Percentiles rank a stretch among this genome's conserved stretches.
Evolutionary conservation across 2,888 invertebrate species (phyloP).

Genomic region (Eueremaeus valkanovi): DNA sequence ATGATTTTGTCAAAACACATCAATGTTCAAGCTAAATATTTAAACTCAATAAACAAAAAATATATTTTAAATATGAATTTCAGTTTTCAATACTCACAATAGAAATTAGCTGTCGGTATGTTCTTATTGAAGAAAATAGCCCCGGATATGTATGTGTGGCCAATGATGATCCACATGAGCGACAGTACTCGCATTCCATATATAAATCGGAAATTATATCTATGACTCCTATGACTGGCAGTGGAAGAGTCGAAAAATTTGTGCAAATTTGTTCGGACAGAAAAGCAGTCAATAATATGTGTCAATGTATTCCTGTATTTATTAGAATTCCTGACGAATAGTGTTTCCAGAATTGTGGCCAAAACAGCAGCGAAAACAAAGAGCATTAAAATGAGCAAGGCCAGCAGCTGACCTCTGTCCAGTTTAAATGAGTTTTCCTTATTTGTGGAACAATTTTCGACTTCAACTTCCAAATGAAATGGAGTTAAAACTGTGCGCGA

Average conservation of each 20-base stretch:
- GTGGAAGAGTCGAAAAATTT: neutral
- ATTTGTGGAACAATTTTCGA: neutral
- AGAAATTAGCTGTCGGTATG: constrained; percentile 7
- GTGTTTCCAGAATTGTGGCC: neutral
- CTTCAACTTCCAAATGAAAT: neutral
- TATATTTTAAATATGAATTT: too few species aligned
- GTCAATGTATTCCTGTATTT: neutral
- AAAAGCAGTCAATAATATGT: neutral
- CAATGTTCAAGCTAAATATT: too few species aligned
- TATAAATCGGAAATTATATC: neutral
- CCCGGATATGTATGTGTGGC: constrained; percentile 5
- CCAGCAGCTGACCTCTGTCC: neutral
- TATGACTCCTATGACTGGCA: neutral
- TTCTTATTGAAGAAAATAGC: constrained; percentile 1
- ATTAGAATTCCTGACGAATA: neutral
- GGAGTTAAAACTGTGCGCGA: neutral
- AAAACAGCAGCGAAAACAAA: neutral
- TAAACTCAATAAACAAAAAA: too few species aligned
- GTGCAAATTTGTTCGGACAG: neutral
- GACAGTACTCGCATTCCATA: neutral
- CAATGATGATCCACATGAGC: constrained; percentile 4
- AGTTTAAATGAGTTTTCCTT: neutral
- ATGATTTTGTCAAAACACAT: too few species aligned
- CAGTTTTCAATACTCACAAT: too few species aligned
- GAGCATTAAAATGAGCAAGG: neutral